These are phyloP conservation scores for Adelphocoris suturalis DNA, from an alignment of 2,888 invertebrate genomes.

Conservation along the genomic window DNA sequence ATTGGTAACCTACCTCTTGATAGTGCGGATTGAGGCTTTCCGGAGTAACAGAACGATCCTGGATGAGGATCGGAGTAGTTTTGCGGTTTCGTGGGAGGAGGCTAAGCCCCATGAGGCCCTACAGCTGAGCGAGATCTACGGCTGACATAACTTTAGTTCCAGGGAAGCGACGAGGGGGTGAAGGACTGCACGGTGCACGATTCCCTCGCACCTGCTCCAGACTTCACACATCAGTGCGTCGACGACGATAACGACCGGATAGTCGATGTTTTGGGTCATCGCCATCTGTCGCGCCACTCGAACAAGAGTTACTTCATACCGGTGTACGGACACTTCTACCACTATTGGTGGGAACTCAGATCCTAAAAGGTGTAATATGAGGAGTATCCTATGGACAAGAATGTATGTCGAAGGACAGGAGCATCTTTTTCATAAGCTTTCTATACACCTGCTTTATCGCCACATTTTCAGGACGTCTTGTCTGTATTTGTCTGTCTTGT, in stretches of 20 bases:
- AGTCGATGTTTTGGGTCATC: slow-evolving; percentile 37
- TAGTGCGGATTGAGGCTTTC: not conserved
- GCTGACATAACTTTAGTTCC: not conserved
- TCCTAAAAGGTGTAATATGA: no score
- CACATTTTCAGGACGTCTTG: no score
- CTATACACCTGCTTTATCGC: no score
- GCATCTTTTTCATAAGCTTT: no score
- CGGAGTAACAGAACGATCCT: slow-evolving; percentile 14
- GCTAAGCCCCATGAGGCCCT: not conserved
- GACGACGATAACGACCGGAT: slow-evolving; percentile 2
- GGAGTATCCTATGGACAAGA: no score
- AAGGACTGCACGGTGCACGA: slow-evolving; percentile 39
- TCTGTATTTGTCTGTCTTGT: no score
- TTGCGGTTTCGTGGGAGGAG: not conserved
- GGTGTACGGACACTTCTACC: no score
- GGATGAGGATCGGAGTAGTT: slow-evolving; percentile 16
- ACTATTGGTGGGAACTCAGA: no score
- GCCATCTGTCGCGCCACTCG: slow-evolving; percentile 15
- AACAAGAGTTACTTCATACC: not conserved
- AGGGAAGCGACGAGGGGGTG: not conserved
- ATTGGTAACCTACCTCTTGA: not conserved
- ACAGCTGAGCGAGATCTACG: not conserved
- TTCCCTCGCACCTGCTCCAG: slow-evolving; percentile 47
- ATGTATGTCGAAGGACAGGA: no score
- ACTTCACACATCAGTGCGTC: not conserved